Conservation (phyloP, 2,888 invertebrate species). For the Choristoneura rosaceana region DNA sequence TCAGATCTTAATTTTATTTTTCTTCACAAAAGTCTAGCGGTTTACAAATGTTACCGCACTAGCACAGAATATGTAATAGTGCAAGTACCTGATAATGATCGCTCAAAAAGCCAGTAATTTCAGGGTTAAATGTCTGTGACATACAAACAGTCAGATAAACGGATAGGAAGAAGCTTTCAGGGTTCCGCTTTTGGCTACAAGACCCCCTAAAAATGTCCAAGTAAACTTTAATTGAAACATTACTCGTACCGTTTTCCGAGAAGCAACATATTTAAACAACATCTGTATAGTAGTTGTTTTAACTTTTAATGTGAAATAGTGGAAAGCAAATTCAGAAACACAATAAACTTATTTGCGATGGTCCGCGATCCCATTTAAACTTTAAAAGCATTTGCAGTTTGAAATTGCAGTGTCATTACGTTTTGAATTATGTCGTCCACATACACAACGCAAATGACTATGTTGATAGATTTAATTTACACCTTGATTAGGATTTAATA, state of each 20-base stretch:
- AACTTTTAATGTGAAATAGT: conserved; percentile 38
- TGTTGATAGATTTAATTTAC: background rate
- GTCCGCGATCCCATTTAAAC: conserved; percentile 38
- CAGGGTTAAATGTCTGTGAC: too few species aligned
- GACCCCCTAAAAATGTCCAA: too few species aligned
- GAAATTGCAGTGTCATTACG: conserved; percentile 37
- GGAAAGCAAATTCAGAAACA: conserved; percentile 31
- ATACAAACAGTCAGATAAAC: too few species aligned
- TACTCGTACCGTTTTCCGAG: background rate
- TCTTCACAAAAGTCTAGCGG: too few species aligned
- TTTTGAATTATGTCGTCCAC: conserved; percentile 23
- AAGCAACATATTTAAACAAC: background rate
- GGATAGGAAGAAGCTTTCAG: too few species aligned
- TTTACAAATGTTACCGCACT: too few species aligned
- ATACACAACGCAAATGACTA: background rate
- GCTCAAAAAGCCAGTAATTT: too few species aligned
- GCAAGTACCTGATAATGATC: too few species aligned
- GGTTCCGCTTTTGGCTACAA: too few species aligned
- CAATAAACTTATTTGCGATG: conserved; percentile 35
- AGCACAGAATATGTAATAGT: too few species aligned
- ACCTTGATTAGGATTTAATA: too few species aligned
- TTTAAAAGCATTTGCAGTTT: conserved; percentile 38
- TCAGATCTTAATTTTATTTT: too few species aligned
- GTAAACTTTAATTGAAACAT: conserved; percentile 7
- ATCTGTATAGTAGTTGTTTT: conserved; percentile 31